Base-by-base conservation (phyloP, 2,113 vertebrate species). In the Psophia crepitans region DNA sequence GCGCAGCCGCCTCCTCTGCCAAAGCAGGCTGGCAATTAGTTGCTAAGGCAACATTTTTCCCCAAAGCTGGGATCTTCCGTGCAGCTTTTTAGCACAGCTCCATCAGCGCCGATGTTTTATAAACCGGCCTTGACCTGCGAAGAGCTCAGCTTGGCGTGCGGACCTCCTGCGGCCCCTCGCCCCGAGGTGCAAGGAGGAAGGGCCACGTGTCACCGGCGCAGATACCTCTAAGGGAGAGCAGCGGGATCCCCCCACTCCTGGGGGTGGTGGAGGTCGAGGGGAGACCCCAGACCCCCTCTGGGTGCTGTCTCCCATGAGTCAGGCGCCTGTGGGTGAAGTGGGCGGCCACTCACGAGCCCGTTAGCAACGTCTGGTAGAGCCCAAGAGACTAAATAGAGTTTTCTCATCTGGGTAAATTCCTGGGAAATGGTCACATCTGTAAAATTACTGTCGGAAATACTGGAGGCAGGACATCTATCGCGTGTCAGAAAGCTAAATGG, bases 11-110 rank as follows among this genome's bases (percentile, higher is more conserved):
- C 80, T 32, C 43, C 82, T 33, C 58, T 12, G 60, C 44, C 14
- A 17, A 21, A 60, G 43, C 46, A 18, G 39, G 23, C 32, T 32
- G 56, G 76, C 22, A 8, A 27, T 20, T 10, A 41, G 90, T 92
- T 88, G 84, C 90, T 65, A 88, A 69, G 71, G 90, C 84, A 83
- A 88, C 90, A 9, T 71, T 88, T 69, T 63, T 22, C 71, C 71
- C 83, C 57, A 39, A 86, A 49, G 27, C 71, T 11, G 37, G 71
- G 35, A 49, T 69, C 19, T 53, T 57, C 41, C 17, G 0, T 8
- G 32, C 27, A 4, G 77, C 10, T 48, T 76, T 82, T 56, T 4
- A 35, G 26, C 11, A 2, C 11, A 4, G 66, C n/a, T 80, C 53
- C 32, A 1, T 44, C n/a, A 10, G 24, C 23, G 6, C 1, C 1